Percentiles rank a stretch among this genome's conserved stretches.
These are phyloP conservation scores for Drosophila suzukii DNA, from an alignment of 1,140 invertebrate genomes.

Conservation along the genomic window DNA sequence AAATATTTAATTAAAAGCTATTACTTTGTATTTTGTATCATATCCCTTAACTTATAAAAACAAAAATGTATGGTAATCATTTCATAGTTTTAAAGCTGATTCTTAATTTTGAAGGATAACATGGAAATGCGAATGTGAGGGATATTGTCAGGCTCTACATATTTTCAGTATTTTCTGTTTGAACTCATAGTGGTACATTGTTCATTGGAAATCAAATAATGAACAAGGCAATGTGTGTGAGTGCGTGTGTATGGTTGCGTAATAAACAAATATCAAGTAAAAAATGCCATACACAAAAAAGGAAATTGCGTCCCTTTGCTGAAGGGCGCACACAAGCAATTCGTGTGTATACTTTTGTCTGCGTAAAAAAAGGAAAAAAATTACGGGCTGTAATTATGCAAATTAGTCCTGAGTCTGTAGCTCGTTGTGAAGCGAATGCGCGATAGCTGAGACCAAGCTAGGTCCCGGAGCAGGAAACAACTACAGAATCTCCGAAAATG, in stretches of 20 bases:
- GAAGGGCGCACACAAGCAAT: constrained; percentile 34
- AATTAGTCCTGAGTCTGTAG: constrained; percentile 68
- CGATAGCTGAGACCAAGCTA: constrained; percentile 23
- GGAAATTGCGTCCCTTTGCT: constrained; percentile 72
- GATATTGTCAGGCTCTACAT: constrained; percentile 16
- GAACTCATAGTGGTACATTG: constrained; percentile 13
- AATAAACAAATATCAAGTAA: constrained; percentile 49
- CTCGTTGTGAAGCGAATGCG: constrained; percentile 43
- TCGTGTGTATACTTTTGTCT: constrained; percentile 46
- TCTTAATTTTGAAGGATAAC: constrained; percentile 32
- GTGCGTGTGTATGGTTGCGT: constrained; percentile 40
- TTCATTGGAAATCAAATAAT: constrained; percentile 55
- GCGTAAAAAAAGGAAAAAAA: constrained; percentile 57
- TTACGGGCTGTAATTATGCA: constrained; percentile 81
- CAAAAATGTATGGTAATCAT: too few relatives aligned
- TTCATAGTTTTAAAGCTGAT: background rate
- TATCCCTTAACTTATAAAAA: too few relatives aligned
- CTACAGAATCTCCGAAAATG: constrained; percentile 50
- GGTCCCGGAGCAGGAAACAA: constrained; percentile 54
- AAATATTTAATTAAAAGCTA: too few relatives aligned
- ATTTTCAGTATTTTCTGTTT: constrained; percentile 3
- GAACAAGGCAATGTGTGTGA: constrained; percentile 11
- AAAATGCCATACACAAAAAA: constrained; percentile 58
- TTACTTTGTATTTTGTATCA: too few relatives aligned
- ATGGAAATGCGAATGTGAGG: constrained; percentile 38